Conservation (phyloP, 2,888 invertebrate genomes). For the Scelioninae gen. 1 region DNA sequence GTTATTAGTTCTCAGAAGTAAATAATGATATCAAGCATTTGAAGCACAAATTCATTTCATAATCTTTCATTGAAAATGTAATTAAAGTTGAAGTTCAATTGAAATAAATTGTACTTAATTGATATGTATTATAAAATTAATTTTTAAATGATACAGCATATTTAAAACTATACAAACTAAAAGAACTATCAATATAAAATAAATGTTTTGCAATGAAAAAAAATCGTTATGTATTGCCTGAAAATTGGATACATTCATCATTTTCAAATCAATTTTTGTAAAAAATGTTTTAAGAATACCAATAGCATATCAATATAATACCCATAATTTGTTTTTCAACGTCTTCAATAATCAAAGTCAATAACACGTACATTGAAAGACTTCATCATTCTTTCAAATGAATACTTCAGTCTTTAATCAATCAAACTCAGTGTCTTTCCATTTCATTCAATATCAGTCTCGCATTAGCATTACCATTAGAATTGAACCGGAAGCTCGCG, state of each 20-base stretch:
- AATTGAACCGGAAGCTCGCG: conserved; percentile 48
- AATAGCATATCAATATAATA: conserved; percentile 18
- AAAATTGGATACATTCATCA: conserved; percentile 19
- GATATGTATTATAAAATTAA: background rate
- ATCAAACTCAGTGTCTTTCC: conserved; percentile 40
- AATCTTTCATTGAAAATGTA: background rate
- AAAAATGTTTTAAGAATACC: background rate
- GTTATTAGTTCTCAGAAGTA: background rate
- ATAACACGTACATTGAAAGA: conserved; percentile 40
- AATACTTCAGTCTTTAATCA: conserved; percentile 50
- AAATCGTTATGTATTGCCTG: too few species aligned
- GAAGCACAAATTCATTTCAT: background rate
- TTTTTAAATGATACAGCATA: background rate
- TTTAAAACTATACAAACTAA: background rate
- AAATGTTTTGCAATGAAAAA: too few species aligned
- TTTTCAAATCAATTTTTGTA: conserved; percentile 11
- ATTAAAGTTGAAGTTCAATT: background rate
- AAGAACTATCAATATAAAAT: too few species aligned
- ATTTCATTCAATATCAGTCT: conserved; percentile 45
- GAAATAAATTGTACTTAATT: background rate
- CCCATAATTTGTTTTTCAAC: conserved; percentile 38
- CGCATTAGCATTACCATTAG: conserved; percentile 53
- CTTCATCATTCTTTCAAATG: conserved; percentile 34
- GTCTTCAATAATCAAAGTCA: conserved; percentile 40
- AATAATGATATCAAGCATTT: background rate